Conservation (phyloP, 2,797 vertebrate species). For the Avahi laniger region DNA sequence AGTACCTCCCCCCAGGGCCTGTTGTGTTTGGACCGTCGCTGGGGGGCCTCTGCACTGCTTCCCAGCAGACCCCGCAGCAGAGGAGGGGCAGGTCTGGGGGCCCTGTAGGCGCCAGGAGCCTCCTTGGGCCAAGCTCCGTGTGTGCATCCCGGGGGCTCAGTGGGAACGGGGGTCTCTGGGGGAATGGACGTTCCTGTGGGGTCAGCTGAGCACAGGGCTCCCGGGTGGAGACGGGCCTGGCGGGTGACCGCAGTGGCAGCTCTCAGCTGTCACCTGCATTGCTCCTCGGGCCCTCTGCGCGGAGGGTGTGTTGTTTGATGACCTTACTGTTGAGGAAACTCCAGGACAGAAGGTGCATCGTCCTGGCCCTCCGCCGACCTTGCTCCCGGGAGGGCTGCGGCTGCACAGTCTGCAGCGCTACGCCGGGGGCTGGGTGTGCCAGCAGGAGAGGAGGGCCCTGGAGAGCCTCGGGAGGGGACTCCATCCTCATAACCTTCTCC, state of each 20-base stretch:
- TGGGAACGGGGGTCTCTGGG: not conserved
- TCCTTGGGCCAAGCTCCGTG: not conserved
- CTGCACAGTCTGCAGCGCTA: fast-evolving
- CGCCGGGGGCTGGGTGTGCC: fast-evolving
- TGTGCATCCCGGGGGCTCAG: no score
- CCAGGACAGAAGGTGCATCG: not conserved
- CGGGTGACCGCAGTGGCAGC: not conserved
- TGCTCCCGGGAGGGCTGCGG: fast-evolving
- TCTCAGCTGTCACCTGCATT: not conserved
- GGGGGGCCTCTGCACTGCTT: not conserved
- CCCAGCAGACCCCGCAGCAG: not conserved
- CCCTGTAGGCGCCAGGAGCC: not conserved
- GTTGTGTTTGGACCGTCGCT: fast-evolving
- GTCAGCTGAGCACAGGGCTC: not conserved
- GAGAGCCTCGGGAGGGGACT: fast-evolving
- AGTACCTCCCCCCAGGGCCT: no score
- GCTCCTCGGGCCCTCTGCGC: not conserved
- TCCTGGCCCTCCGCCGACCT: not conserved
- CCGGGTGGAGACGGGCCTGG: not conserved
- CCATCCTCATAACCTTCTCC: fast-evolving
- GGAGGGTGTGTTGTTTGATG: not conserved
- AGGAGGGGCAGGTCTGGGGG: no score
- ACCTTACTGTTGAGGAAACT: not conserved
- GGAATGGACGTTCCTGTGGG: not conserved
- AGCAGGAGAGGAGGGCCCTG: fast-evolving